phyloP scores from a whole-genome alignment of 2,113 vertebrate species.

The Ophiodon elongatus region DNA sequence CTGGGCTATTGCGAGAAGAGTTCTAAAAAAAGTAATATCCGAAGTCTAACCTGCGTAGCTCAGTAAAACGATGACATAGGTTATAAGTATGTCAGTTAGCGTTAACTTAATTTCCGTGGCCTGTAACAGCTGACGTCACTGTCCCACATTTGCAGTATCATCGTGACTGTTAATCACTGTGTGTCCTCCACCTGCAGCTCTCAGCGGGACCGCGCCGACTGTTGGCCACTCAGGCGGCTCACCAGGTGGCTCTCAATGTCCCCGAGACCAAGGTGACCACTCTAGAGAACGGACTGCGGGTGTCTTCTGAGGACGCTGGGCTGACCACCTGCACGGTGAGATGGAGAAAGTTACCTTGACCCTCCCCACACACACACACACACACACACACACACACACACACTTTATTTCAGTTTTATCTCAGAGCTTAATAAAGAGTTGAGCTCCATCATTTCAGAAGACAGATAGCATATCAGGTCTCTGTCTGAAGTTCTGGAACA shows the following conservation, averaged over 20 bases:
- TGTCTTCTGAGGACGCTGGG: constrained; percentile 96
- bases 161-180: neutral
- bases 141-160: constrained; percentile 9
- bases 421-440: neutral
- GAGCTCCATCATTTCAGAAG: neutral
- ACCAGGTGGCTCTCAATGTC: constrained; percentile 90
- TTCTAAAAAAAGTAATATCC: fast-evolving
- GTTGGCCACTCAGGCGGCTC: constrained; percentile 84
- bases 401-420: neutral
- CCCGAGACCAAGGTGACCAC: constrained; percentile 94
- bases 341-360: neutral
- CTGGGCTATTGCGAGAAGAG: neutral
- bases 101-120: fast-evolving
- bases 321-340: constrained; percentile 94
- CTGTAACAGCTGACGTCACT: neutral
- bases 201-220: constrained; percentile 74
- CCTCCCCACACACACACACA: too few relatives aligned
- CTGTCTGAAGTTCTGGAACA: neutral
- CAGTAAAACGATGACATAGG: neutral
- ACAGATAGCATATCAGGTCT: neutral
- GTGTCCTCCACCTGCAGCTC: constrained; percentile 50
- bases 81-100: fast-evolving
- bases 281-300: constrained; percentile 92
- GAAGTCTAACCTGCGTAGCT: neutral
- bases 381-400: neutral